Base-by-base conservation (phyloP, 2,888 invertebrate genomes). In the Pharmacophagus antenor region DNA sequence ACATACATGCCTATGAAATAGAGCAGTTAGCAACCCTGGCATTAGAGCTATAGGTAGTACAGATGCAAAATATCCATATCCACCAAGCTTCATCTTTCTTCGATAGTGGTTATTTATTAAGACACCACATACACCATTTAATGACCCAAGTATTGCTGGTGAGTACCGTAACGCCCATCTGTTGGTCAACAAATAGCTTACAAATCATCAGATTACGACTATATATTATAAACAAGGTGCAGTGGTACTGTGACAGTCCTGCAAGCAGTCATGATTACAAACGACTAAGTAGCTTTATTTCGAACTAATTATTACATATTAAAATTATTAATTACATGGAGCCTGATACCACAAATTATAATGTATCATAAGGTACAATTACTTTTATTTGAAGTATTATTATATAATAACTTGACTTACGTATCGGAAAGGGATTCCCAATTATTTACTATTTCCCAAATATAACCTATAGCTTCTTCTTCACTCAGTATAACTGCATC, bases 51-150 rank as follows among this genome's bases (percentile, higher is more conserved):
- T 88, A 0, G 94, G 94, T 12, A 95, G 59, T 62, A 93, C 92
- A 0, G 94, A 92, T 0, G 94, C 82, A 0, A 93, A 54, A 58
- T 88, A 85, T 0, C 95, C 95, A 76, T 90, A 92, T 0, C 76
- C 69, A 0, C 90, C 89, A 0, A 96, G 80, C 63, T 92, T 92
- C 3, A 95, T 73, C 72, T 92, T 94, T 0, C 67, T 80, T 59
- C 96, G 88, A 70, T 92, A 95, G 67, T 93, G 87, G 25, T 77
- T 85, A 71, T 95, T 95, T n/a, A 95, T 88, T 42, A 92, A 80
- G 0, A 92, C 72, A 0, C 94, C 94, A 1, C 92, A 85, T 0
- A 91, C 1, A 0, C 92, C 91, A 64, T 92, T 92, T 10, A 92
- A 56, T 0, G 77, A 77, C 10, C 92, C 92, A 0, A 95, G 74